Evolutionary conservation across 2,113 vertebrate species (phyloP), one percentile per base, ranked within the genome.

Genomic region (Cheilinus undulatus): DNA sequence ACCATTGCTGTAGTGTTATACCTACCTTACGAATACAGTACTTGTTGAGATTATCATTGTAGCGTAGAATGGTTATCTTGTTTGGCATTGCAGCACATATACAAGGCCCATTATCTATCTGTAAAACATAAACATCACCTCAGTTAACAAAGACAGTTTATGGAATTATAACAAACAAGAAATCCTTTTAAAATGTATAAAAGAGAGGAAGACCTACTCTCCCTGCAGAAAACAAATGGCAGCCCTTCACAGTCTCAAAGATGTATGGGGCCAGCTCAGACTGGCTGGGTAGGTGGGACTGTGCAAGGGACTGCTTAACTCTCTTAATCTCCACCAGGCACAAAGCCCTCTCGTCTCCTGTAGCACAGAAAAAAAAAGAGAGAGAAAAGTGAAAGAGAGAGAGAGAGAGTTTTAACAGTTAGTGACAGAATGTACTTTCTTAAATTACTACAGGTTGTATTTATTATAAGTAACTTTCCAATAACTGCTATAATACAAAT

Each of bases 191-290:
- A 10, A 12, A 10, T 13, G 20, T 2, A 38, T 1, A 42, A 43
- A 67, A 50, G 17, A 28, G 3, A 53, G 10, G 45, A 61, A 27
- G 26, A 61, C 93, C 63, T 90, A 98, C 97, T 93, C 96, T 96
- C 83, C 98, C 98, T 11, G 96, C 96, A 68, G 96, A 95, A 76
- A 99, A 99, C 76, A 99, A 92, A 77, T 99, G 98, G 85, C 98
- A 99, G 78, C 98, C 98, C 92, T 99, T 99, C 83, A 99, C 96
- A 1, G 97, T 96, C 91, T 99, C 98, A 48, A 99, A 98, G 78
- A 98, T 73, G 67, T 93, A 96, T 23, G 97, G 96, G 2, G 95
- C 92, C 74, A 99, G 83, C 51, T 99, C 97, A 0, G 97, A 96
- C 89, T 98, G 96, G 68, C 94, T 95, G 5, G 98, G 97, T 73